Evolutionary conservation across 1,140 invertebrate species (phyloP).

Genomic region (Microplitis mediator): DNA sequence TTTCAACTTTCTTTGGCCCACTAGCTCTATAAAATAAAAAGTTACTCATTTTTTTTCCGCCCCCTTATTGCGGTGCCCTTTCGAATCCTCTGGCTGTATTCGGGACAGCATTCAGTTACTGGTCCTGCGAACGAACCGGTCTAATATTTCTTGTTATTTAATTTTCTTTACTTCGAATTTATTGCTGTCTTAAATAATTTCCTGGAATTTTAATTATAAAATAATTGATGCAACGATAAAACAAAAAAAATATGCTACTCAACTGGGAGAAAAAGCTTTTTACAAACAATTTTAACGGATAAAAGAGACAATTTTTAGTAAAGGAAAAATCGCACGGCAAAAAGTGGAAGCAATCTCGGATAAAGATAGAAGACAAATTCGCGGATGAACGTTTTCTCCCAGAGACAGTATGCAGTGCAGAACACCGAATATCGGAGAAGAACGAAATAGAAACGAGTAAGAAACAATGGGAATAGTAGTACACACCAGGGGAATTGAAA

Average conservation of each 20-base stretch:
- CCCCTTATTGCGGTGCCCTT: no score
- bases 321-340: neutral
- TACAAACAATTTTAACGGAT: neutral
- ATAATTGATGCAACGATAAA: neutral
- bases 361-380: neutral
- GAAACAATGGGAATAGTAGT: slow-evolving; percentile 34
- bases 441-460: neutral
- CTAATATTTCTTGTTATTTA: no score
- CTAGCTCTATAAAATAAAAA: no score
- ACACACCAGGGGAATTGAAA: slow-evolving; percentile 32
- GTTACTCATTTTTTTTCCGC: no score
- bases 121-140: no score
- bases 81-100: no score
- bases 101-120: no score
- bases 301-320: neutral
- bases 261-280: neutral
- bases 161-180: neutral
- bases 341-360: neutral
- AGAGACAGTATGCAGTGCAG: neutral
- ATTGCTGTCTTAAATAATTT: neutral
- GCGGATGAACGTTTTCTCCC: neutral
- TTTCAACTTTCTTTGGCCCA: neutral
- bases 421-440: no score
- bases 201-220: neutral
- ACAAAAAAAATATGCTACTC: neutral